Evolutionary conservation across 2,888 invertebrate species (phyloP).

Genomic region (Catocala sponsa): DNA sequence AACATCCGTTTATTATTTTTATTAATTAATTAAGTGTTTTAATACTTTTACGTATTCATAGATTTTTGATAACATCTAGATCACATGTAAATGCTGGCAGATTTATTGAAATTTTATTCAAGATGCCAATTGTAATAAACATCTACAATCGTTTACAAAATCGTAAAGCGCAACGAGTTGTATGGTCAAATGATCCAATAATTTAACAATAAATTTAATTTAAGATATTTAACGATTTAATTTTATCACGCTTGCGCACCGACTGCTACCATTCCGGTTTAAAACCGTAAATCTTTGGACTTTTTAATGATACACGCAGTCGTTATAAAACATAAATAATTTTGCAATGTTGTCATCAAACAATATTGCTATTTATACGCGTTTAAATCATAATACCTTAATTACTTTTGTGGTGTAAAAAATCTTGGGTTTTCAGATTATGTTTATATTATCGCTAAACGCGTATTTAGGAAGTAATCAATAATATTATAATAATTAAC

Average conservation of each 20-base stretch:
- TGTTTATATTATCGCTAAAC: slow-evolving; percentile 12
- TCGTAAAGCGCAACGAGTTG: slow-evolving; percentile 9
- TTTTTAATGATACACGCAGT: slow-evolving; percentile 30
- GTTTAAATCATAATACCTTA: slow-evolving; percentile 33
- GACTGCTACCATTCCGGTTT: slow-evolving; percentile 31
- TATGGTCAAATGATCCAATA: slow-evolving; percentile 13
- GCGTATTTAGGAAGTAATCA: no score
- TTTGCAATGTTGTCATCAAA: slow-evolving; percentile 33
- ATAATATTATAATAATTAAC: no score
- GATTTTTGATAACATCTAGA: slow-evolving; percentile 7
- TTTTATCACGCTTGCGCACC: slow-evolving; percentile 24
- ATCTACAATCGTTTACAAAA: slow-evolving; percentile 13
- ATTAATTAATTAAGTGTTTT: not conserved
- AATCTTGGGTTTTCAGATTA: slow-evolving; percentile 23
- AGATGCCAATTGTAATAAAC: slow-evolving; percentile 11
- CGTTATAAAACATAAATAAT: slow-evolving; percentile 35
- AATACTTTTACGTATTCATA: slow-evolving; percentile 7
- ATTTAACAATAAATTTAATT: slow-evolving; percentile 7
- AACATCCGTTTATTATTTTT: not conserved
- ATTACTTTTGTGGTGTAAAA: slow-evolving; percentile 37
- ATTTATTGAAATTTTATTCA: slow-evolving; percentile 16
- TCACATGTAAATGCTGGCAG: slow-evolving; percentile 5
- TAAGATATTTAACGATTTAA: slow-evolving; percentile 17
- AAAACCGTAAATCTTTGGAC: slow-evolving; percentile 26
- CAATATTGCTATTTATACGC: slow-evolving; percentile 30